Conservation (phyloP, 1,140 invertebrate genomes). For the Brachionus manjavacas region DNA sequence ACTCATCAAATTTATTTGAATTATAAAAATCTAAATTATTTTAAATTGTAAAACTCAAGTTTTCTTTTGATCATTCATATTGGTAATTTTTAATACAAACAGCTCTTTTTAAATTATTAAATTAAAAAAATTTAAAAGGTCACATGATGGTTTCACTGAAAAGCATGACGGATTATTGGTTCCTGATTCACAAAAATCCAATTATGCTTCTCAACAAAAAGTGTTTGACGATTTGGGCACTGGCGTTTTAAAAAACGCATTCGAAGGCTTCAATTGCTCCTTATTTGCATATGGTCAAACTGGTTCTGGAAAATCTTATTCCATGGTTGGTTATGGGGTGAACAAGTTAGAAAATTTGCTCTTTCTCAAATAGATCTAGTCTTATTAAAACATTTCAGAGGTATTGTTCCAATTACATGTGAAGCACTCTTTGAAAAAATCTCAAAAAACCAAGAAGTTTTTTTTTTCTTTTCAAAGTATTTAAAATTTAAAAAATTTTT, state of each 20-base stretch:
- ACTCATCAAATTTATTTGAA: too few relatives aligned
- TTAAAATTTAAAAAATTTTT: not conserved
- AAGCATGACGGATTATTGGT: conserved; percentile 48
- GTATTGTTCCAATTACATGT: conserved; percentile 58
- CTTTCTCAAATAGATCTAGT: not conserved
- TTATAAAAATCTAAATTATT: not conserved
- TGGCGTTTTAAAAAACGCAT: conserved; percentile 64
- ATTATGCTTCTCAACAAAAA: conserved; percentile 57
- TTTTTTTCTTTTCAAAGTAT: not conserved
- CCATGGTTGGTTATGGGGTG: conserved; percentile 62
- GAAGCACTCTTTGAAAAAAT: conserved; percentile 55
- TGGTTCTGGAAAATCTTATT: conserved; percentile 72
- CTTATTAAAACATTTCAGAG: conserved; percentile 44
- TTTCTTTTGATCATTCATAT: conserved; percentile 56
- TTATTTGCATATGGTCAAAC: conserved; percentile 73
- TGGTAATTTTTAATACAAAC: conserved; percentile 48
- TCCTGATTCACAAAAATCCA: conserved; percentile 46
- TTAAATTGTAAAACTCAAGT: conserved; percentile 44
- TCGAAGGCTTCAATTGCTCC: conserved; percentile 60
- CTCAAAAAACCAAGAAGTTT: not conserved
- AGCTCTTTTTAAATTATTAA: not conserved
- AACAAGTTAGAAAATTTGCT: conserved; percentile 45
- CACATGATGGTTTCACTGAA: conserved; percentile 55
- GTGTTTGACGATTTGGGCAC: conserved; percentile 64
- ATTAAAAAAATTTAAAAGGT: conserved; percentile 48